Evolutionary conservation across 2,113 vertebrate species (phyloP).

Genomic region (Tragelaphus buxtoni): DNA sequence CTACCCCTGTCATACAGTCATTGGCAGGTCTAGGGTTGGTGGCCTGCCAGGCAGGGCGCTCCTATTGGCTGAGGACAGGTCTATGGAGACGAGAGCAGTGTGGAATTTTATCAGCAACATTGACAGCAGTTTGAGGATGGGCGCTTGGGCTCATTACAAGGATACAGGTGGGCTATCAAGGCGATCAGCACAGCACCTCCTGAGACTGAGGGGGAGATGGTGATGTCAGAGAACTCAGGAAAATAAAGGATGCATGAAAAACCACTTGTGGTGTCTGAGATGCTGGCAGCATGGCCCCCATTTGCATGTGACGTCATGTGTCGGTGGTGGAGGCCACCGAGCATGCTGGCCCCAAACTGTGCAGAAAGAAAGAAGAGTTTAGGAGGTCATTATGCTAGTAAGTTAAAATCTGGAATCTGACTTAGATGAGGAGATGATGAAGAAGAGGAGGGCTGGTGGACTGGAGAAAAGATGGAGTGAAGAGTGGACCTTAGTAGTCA

Average conservation of each 20-base stretch:
- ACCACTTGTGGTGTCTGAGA: not conserved
- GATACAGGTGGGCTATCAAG: not conserved
- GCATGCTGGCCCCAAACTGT: not conserved
- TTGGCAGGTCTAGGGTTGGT: not conserved
- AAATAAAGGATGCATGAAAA: not conserved
- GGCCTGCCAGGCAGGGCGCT: not conserved
- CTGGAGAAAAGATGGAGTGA: not conserved
- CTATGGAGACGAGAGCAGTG: not conserved
- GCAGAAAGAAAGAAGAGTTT: not conserved
- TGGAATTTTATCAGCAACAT: not conserved
- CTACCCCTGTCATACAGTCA: not conserved
- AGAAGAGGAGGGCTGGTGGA: not conserved
- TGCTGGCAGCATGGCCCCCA: not conserved
- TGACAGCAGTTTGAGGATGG: not conserved
- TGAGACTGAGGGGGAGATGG: not conserved
- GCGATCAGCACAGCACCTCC: not conserved
- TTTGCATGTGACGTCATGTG: not conserved
- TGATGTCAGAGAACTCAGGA: not conserved
- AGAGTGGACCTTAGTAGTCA: not conserved
- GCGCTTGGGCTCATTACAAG: rapidly evolving
- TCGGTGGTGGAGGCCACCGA: too few species aligned
- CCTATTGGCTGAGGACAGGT: not conserved
- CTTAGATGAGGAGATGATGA: not conserved
- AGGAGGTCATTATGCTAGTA: not conserved
- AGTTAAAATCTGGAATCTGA: not conserved